Evolutionary conservation across 1,140 invertebrate genomes (phyloP), one percentile per base, ranked within the genome.

Genomic region (Saxidomus purpurata): DNA sequence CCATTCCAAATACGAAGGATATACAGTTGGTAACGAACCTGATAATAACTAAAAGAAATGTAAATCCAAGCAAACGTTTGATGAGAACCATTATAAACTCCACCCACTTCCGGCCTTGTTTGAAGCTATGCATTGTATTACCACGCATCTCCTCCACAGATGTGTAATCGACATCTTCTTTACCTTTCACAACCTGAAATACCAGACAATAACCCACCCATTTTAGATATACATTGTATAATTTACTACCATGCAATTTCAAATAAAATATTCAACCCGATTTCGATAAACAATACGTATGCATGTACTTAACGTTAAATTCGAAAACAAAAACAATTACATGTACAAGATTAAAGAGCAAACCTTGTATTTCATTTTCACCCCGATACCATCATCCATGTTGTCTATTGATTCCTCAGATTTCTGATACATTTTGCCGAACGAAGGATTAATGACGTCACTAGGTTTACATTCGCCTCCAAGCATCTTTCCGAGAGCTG

Each of bases 41-140:
- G 0, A 87, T 89, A 36, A 95, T 91, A 13, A 95, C 91, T 0
- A 93, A 84, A 2, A 95, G 69, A 69, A 95, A 95, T 11, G 93
- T 93, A 84, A 95, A 95, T 4, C 92, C 92, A n/a, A 95, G 74
- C 0, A 95, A 1, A n/a, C 93, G 69, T 28, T 93, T 79, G 13
- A 94, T 61, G 9, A 94, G 34, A 0, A 82, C 38, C 36, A 93
- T 67, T 0, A 94, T 17, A 43, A 94, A 93, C 13, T 93, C 81
- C 25, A 95, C 40, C 87, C 90, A 91, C 8, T 69, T 8, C 22
- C 92, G 83, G 34, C 91, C 91, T 34, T 89, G 80, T 25, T 93
- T 89, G 84, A 95, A 95, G 71, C 94, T 92, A 49, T 94, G 80
- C 90, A 94, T 92, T 11, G 94, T 92, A 1, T 67, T 89, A 76